Conservation (phyloP, 2,888 invertebrate species). For the Dione vanillae region DNA sequence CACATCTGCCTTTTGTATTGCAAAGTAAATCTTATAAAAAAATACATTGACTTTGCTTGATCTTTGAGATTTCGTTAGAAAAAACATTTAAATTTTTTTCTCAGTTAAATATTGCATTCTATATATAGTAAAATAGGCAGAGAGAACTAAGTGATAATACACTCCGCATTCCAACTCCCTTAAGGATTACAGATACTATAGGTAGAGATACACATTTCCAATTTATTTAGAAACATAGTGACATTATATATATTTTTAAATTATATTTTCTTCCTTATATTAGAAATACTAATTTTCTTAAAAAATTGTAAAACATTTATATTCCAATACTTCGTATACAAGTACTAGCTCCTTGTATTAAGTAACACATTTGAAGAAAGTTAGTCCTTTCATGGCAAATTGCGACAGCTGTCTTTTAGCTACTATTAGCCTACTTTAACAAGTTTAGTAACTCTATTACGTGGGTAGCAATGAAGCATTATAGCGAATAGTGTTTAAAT, state of each 20-base stretch:
- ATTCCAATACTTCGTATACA: too few relatives aligned
- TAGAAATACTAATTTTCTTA: not conserved
- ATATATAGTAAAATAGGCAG: not conserved
- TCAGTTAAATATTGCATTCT: too few relatives aligned
- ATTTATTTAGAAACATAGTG: too few relatives aligned
- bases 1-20: conserved; percentile 45
- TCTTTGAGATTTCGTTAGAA: too few relatives aligned
- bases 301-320: too few relatives aligned
- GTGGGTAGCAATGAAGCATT: not conserved
- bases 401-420: conserved; percentile 26
- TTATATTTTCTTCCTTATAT: not conserved
- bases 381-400: conserved; percentile 13
- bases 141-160: not conserved
- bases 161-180: not conserved
- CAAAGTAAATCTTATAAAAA: conserved; percentile 16
- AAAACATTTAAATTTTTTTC: too few relatives aligned
- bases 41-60: not conserved
- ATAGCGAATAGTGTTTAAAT: not conserved
- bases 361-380: conserved; percentile 22
- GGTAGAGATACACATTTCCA: too few relatives aligned
- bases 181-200: not conserved
- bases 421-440: conserved; percentile 17
- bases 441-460: not conserved
- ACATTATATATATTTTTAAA: not conserved
- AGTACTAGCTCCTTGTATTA: too few relatives aligned